Conservation (phyloP, 1,140 invertebrate genomes). For the Drosophila equinoxialis region DNA sequence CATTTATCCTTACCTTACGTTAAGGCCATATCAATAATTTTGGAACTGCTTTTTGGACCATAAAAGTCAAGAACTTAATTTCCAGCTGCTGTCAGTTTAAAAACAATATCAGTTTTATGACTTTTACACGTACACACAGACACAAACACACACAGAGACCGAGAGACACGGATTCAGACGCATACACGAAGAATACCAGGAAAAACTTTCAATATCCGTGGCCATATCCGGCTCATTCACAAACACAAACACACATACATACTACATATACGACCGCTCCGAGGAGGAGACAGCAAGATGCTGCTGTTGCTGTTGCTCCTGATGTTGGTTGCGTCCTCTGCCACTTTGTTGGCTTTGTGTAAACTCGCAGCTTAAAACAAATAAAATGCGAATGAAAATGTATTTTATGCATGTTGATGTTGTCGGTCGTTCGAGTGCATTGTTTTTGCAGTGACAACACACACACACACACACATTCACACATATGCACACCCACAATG, state of each 20-base stretch:
- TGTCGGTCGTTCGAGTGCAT: slow-evolving; percentile 58
- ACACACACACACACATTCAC: slow-evolving; percentile 31
- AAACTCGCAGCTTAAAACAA: slow-evolving; percentile 78
- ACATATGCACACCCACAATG: slow-evolving; percentile 17
- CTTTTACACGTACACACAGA: slow-evolving; percentile 27
- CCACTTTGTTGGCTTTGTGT: slow-evolving; percentile 76
- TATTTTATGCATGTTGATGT: slow-evolving; percentile 76
- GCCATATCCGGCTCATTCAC: slow-evolving; percentile 62
- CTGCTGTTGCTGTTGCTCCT: slow-evolving; percentile 18
- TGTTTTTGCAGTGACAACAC: slow-evolving; percentile 75
- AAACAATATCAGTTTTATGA: slow-evolving; percentile 76
- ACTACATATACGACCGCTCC: slow-evolving; percentile 16
- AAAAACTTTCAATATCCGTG: slow-evolving; percentile 77
- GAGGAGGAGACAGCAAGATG: slow-evolving; percentile 18
- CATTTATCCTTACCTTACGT: slow-evolving; percentile 10
- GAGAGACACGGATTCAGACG: slow-evolving; percentile 1
- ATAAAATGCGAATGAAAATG: slow-evolving; percentile 79
- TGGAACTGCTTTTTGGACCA: slow-evolving; percentile 64
- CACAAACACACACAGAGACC: background rate
- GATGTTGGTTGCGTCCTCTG: slow-evolving; percentile 29
- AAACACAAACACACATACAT: slow-evolving; percentile 16
- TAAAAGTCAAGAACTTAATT: slow-evolving; percentile 81
- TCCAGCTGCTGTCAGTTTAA: slow-evolving; percentile 74
- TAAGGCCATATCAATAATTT: slow-evolving; percentile 72
- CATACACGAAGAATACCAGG: slow-evolving; percentile 39